Conservation (phyloP, 2,797 vertebrate genomes). For the Novumbra hubbsi region DNA sequence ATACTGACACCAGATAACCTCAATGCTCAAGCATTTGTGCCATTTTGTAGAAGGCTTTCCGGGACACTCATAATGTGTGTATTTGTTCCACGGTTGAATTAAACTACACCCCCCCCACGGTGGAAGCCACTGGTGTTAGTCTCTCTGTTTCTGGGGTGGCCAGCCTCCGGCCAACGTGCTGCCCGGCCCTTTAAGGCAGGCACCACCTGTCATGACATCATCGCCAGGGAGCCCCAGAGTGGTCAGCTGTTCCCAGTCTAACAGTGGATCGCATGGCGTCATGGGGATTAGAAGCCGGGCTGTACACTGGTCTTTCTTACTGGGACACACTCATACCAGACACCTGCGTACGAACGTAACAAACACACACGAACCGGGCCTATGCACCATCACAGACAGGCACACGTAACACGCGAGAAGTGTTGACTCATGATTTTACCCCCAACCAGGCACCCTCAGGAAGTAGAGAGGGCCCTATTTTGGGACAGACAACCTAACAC, state of each 20-base stretch:
- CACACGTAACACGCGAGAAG: conserved; percentile 1
- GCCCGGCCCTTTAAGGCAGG: conserved; percentile 25
- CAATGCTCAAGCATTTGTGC: not conserved
- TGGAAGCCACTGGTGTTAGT: not conserved
- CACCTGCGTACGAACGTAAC: not conserved
- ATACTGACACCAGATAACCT: not conserved
- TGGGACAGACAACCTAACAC: conserved; percentile 61
- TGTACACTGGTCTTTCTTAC: conserved; percentile 30
- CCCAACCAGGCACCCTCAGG: conserved; percentile 38
- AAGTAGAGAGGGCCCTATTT: conserved; percentile 54
- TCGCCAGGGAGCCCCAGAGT: conserved; percentile 28
- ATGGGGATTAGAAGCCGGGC: conserved; percentile 31
- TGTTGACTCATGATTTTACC: conserved; percentile 29
- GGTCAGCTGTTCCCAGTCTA: conserved; percentile 59
- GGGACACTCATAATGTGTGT: not conserved
- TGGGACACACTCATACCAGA: conserved; percentile 9
- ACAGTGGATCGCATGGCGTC: conserved; percentile 46
- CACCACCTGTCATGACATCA: conserved; percentile 73
- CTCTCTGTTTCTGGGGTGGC: not conserved
- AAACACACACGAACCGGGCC: too few species aligned
- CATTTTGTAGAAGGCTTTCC: not conserved
- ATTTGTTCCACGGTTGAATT: too few species aligned
- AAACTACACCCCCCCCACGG: too few species aligned
- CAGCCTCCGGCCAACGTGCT: not conserved
- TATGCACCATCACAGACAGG: too few species aligned